These are phyloP conservation scores for Muscicapa striata DNA, from an alignment of 2,797 vertebrate species.

Conservation along the genomic window DNA sequence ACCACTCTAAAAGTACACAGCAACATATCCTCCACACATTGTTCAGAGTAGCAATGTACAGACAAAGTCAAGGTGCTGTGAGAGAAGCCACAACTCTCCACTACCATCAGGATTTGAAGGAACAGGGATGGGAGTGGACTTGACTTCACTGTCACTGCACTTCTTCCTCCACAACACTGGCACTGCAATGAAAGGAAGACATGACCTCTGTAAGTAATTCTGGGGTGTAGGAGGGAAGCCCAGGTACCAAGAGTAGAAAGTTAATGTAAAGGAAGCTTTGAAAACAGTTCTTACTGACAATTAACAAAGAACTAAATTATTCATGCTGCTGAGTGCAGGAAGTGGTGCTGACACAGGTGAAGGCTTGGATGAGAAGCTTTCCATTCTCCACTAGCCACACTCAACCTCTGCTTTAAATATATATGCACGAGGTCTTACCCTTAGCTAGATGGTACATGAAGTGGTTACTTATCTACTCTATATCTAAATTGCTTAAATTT, in stretches of 20 bases:
- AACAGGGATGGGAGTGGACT: not conserved
- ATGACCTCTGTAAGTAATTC: not conserved
- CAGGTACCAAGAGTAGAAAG: not conserved
- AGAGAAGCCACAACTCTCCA: not conserved
- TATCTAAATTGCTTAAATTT: not conserved
- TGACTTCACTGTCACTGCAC: not conserved
- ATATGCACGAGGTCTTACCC: not conserved
- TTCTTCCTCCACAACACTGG: not conserved
- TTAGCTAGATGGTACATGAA: not conserved
- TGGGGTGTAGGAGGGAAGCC: not conserved
- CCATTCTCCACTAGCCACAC: not conserved
- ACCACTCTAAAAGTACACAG: not conserved
- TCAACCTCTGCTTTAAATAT: not conserved
- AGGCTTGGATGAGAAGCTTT: not conserved
- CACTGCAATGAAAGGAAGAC: not conserved
- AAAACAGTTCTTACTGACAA: not conserved
- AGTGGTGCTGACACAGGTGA: not conserved
- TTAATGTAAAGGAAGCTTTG: not conserved
- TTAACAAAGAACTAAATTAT: not conserved
- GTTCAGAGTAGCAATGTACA: fast-evolving
- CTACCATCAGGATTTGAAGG: not conserved
- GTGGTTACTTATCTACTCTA: not conserved
- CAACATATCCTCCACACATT: not conserved
- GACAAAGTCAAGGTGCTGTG: not conserved
- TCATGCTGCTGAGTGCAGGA: not conserved